phyloP scores from a whole-genome alignment of 2,113 vertebrate genomes.

The Rhinopomastus cyanomelas region DNA sequence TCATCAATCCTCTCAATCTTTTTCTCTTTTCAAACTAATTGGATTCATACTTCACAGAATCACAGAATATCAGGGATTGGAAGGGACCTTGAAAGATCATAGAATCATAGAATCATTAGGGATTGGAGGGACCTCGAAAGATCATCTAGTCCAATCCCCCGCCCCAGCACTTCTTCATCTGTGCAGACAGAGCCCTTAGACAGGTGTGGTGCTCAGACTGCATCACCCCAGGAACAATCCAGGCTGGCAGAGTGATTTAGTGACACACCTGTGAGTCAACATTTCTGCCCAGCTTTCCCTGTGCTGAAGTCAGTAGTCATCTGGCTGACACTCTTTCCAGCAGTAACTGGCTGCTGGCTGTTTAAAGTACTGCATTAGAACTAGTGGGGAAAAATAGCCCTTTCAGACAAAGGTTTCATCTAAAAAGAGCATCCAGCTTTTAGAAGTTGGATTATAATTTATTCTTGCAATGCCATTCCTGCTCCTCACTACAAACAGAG shows the following conservation, averaged over 20 bases:
- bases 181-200: slow-evolving; percentile 30
- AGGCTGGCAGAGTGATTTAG: slow-evolving; percentile 48
- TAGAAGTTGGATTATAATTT: slow-evolving; percentile 3
- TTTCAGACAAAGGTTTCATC: slow-evolving; percentile 30
- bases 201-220: slow-evolving; percentile 61
- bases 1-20: slow-evolving; percentile 1
- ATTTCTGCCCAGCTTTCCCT: slow-evolving; percentile 33
- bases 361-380: background rate
- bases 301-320: slow-evolving; percentile 3
- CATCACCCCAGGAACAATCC: slow-evolving; percentile 39
- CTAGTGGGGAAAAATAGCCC: background rate
- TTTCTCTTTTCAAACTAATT: slow-evolving; percentile 29
- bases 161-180: slow-evolving; percentile 32
- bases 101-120: too few species aligned
- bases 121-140: too few species aligned
- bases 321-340: background rate
- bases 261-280: slow-evolving; percentile 63
- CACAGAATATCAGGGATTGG: too few species aligned
- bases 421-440: background rate
- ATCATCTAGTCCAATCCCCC: too few species aligned
- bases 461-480: background rate
- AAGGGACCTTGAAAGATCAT: too few species aligned
- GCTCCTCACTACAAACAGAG: background rate
- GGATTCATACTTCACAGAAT: slow-evolving; percentile 17
- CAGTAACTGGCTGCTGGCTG: slow-evolving; percentile 22